Base-by-base conservation (phyloP, 2,888 invertebrate genomes). In the Pegoplata infirma region DNA sequence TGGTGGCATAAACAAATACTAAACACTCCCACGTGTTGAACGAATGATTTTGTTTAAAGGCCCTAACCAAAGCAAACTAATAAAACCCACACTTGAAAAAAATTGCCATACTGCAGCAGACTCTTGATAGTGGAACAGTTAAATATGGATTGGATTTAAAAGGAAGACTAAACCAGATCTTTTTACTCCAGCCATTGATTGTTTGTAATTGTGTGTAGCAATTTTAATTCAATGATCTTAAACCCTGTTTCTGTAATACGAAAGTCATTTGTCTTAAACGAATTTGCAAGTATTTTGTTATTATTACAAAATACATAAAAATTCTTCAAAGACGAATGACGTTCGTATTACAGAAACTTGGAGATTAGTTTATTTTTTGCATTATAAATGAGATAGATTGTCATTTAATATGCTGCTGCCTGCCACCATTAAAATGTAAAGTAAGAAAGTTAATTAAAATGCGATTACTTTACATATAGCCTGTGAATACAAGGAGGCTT, bases 361-460 rank as follows among this genome's bases (percentile, higher is more conserved):
- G n/a, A n/a, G n/a, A n/a, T n/a, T n/a, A n/a, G n/a, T n/a, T n/a
- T 53, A 16, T 25, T 17, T 16, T 12, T 19, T 36, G 64, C 73
- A 64, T 36, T 44, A 51, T 51, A 51, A 51, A 61, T 21, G 36
- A 59, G 68, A 79, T 75, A 79, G 75, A 79, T 79, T 55, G 74
- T 49, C 55, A 61, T 75, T 75, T 74, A 75, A 79, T 75, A 56
- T 56, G 59, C 59, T 75, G 46, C 16, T 16, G 40, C 8, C 55
- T 10, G n/a, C 32, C 32, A 23, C 36, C 56, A 63, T n/a, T n/a
- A n/a, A n/a, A n/a, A n/a, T n/a, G n/a, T n/a, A n/a, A n/a, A n/a
- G n/a, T n/a, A n/a, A 46, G 67, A 67, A 79, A 79, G 79, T 79
- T 79, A 75, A 79, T 79, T 79, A 79, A 79, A 79, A 75, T 71